phyloP scores from a whole-genome alignment of 2,888 invertebrate species.

The Psylliodes chrysocephalus region DNA sequence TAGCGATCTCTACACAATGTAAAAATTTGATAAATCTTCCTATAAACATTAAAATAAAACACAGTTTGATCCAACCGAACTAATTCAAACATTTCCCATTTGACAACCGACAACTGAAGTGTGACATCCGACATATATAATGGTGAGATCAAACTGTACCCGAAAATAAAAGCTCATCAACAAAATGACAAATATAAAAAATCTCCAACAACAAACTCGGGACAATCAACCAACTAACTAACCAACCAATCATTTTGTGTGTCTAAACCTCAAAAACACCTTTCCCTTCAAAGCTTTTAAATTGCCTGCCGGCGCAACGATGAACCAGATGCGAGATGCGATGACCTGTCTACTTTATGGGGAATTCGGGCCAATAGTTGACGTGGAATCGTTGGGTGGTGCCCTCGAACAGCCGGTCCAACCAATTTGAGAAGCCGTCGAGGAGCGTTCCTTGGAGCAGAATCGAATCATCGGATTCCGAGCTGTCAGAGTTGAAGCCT shows the following conservation, averaged over 20 bases:
- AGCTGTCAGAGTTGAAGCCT: slow-evolving; percentile 77
- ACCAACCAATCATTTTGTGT: neutral
- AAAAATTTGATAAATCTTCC: too few species aligned
- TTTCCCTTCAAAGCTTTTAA: neutral
- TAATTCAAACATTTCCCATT: too few species aligned
- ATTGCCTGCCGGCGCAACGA: too few species aligned
- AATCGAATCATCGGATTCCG: slow-evolving; percentile 69
- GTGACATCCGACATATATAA: neutral
- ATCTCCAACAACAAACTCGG: slow-evolving; percentile 2
- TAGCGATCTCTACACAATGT: neutral
- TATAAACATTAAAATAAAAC: too few species aligned
- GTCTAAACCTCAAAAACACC: neutral
- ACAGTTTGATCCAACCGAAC: too few species aligned
- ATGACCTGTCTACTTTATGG: slow-evolving; percentile 72
- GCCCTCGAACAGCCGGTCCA: slow-evolving; percentile 96
- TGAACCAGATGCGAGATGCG: slow-evolving; percentile 16
- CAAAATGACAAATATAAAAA: neutral
- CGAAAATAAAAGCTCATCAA: neutral
- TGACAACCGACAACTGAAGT: too few species aligned
- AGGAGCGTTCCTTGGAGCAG: slow-evolving; percentile 71
- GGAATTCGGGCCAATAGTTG: slow-evolving; percentile 98
- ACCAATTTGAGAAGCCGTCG: slow-evolving; percentile 94
- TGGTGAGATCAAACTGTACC: neutral
- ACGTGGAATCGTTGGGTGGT: slow-evolving; percentile 94
- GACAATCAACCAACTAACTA: too few species aligned